These are phyloP conservation scores for Belonocnema kinseyi DNA, from an alignment of 1,140 invertebrate species.

Conservation along the genomic window DNA sequence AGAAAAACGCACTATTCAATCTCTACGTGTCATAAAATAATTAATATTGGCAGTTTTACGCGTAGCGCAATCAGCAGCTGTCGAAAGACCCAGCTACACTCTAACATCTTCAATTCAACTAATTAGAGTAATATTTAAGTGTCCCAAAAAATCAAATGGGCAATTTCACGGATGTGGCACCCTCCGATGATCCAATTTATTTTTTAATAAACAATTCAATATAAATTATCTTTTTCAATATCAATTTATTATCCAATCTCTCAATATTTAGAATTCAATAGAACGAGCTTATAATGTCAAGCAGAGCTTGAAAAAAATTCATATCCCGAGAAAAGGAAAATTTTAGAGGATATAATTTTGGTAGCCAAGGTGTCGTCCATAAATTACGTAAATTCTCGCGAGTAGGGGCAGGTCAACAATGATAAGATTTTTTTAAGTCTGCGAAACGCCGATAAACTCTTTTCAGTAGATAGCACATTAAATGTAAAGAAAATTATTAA, in stretches of 20 bases:
- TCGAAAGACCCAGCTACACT: constrained; percentile 59
- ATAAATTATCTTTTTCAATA: background rate
- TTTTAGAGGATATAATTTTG: background rate
- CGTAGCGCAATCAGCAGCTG: constrained; percentile 66
- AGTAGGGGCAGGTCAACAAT: too few species aligned
- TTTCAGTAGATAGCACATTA: too few species aligned
- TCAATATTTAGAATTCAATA: background rate
- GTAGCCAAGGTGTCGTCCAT: background rate
- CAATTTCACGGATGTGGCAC: constrained; percentile 41
- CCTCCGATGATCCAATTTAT: constrained; percentile 36
- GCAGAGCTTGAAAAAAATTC: constrained; percentile 32
- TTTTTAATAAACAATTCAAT: constrained; percentile 32
- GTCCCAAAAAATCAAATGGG: constrained; percentile 17
- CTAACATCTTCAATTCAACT: constrained; percentile 45
- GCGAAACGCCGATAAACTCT: too few species aligned
- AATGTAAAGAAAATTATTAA: too few species aligned
- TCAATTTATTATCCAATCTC: background rate
- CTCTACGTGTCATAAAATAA: constrained; percentile 57
- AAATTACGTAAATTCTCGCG: too few species aligned
- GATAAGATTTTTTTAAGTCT: too few species aligned
- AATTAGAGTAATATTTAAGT: constrained; percentile 37
- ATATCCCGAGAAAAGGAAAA: constrained; percentile 12
- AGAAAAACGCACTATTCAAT: constrained; percentile 43
- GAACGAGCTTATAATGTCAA: constrained; percentile 29
- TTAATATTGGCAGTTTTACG: constrained; percentile 58